These are phyloP conservation scores for Alosa alosa DNA, from an alignment of 2,113 vertebrate species.

Conservation along the genomic window DNA sequence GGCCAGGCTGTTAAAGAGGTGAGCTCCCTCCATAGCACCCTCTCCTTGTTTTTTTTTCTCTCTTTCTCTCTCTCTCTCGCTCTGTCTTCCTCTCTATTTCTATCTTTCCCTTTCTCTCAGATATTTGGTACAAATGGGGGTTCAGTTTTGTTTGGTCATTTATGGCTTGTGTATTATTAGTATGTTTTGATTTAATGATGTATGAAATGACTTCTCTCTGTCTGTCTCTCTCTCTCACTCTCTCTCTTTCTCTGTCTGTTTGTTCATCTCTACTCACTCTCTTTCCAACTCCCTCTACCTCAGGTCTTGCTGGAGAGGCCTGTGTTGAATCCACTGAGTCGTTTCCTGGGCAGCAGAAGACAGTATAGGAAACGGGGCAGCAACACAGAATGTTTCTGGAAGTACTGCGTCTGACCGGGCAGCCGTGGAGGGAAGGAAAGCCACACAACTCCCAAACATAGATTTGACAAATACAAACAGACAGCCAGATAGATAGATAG, in stretches of 20 bases:
- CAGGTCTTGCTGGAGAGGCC: constrained; percentile 46
- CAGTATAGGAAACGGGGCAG: constrained; percentile 46
- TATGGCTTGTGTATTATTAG: no score
- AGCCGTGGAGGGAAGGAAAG: neutral
- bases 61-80: neutral
- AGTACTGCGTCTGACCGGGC: constrained; percentile 50
- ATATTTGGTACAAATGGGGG: no score
- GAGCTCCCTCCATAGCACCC: neutral
- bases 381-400: constrained; percentile 56
- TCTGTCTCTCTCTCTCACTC: neutral
- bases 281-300: neutral
- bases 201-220: neutral
- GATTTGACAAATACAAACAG: neutral
- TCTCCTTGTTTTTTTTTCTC: neutral
- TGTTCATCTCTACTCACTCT: neutral
- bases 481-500: neutral
- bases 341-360: constrained; percentile 44
- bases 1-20: constrained; percentile 48
- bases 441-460: neutral
- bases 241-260: neutral
- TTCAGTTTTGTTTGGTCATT: no score
- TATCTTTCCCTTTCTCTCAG: neutral
- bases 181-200: neutral
- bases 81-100: neutral
- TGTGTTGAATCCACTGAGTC: constrained; percentile 26